Conservation (phyloP, 2,797 vertebrate species). For the Clarias platycephalus region DNA sequence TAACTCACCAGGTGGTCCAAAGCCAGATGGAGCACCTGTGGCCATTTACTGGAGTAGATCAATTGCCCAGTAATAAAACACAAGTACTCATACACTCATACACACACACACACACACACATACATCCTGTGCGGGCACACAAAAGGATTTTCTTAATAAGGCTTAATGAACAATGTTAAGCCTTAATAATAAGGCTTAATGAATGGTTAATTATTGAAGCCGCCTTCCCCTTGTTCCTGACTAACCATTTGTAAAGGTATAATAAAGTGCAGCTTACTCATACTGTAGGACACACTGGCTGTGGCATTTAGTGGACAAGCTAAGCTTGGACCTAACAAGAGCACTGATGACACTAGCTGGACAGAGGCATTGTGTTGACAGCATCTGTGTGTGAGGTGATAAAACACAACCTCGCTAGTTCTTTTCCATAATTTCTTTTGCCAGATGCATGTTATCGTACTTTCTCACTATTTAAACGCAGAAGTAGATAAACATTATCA, state of each 20-base stretch:
- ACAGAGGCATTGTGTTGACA: not conserved
- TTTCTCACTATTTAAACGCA: not conserved
- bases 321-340: not conserved
- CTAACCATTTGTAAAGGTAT: slow-evolving; percentile 41
- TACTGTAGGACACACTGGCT: not conserved
- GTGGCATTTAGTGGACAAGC: not conserved
- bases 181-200: not conserved
- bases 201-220: not conserved
- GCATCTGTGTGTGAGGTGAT: not conserved
- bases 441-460: not conserved
- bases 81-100: not conserved
- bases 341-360: not conserved
- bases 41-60: slow-evolving; percentile 22
- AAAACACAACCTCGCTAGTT: not conserved
- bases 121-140: not conserved
- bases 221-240: not conserved
- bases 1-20: slow-evolving; percentile 9
- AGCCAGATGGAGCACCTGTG: slow-evolving; percentile 36
- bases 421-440: not conserved
- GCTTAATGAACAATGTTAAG: not conserved
- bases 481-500: not conserved
- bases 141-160: not conserved
- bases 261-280: not conserved
- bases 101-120: slow-evolving; percentile 2
- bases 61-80: slow-evolving; percentile 39